Conservation (phyloP, 92 coral and sea anemone species). For the Zoanthus sansibaricus region DNA sequence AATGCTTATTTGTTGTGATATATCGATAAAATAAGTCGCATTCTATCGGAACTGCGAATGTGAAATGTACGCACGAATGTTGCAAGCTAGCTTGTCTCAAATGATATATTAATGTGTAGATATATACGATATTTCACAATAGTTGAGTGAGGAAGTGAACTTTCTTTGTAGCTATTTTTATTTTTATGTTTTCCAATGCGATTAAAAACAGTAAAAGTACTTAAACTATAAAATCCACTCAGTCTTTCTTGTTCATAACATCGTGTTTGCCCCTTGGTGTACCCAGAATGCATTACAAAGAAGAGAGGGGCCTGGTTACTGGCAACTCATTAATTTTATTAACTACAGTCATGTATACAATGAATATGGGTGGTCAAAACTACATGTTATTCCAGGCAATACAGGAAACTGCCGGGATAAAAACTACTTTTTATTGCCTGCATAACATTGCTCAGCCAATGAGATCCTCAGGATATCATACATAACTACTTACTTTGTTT, state of each 20-base stretch:
- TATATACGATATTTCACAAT: not conserved
- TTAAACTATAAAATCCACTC: not conserved
- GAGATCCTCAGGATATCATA: no score
- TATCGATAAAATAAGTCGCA: not conserved
- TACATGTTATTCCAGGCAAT: no score
- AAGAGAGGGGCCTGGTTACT: no score
- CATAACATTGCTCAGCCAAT: no score
- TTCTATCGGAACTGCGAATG: not conserved
- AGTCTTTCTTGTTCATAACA: not conserved
- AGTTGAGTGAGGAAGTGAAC: not conserved
- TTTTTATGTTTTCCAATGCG: not conserved
- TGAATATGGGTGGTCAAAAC: no score
- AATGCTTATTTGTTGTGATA: not conserved
- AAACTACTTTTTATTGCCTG: no score
- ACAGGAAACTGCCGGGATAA: no score
- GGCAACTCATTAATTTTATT: not conserved
- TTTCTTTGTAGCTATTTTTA: not conserved
- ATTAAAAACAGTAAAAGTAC: not conserved
- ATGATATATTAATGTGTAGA: not conserved
- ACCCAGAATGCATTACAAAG: not conserved
- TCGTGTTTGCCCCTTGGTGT: not conserved
- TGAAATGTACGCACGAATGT: not conserved
- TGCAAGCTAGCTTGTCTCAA: not conserved
- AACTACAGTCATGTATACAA: no score
- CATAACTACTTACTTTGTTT: conserved; percentile 79